A percentile compares a stretch with the other conserved stretches of the same genome.
These are phyloP conservation scores for Rattus norvegicus DNA, from an alignment of 2,113 vertebrate genomes.

Conservation along the genomic window DNA sequence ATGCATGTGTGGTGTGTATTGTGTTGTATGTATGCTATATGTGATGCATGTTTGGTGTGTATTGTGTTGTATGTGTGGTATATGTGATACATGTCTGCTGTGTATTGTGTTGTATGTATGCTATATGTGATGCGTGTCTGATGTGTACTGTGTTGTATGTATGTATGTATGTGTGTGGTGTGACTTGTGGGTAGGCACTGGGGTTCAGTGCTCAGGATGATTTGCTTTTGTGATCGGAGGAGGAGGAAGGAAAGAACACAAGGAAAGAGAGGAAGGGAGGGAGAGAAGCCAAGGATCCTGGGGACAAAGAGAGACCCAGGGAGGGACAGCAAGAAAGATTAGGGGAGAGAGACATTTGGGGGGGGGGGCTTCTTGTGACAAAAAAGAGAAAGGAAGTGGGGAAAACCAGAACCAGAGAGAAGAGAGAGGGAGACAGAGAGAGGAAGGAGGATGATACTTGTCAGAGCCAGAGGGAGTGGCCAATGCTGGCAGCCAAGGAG, in stretches of 20 bases:
- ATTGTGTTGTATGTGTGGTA: neutral
- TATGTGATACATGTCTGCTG: neutral
- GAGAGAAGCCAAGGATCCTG: neutral
- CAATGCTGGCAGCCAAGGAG: neutral
- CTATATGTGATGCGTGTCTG: neutral
- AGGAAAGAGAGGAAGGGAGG: neutral
- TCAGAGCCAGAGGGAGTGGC: neutral
- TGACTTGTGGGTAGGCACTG: neutral
- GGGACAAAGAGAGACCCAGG: neutral
- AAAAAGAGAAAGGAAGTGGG: neutral
- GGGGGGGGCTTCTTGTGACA: neutral
- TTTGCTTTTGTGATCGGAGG: neutral
- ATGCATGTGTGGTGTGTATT: neutral
- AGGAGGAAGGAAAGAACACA: neutral
- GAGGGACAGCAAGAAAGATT: too few relatives aligned
- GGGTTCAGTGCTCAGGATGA: neutral
- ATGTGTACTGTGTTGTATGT: neutral
- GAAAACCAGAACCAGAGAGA: neutral
- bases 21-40: too few relatives aligned
- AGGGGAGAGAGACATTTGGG: neutral
- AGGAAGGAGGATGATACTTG: neutral
- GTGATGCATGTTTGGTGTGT: too few relatives aligned
- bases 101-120: neutral
- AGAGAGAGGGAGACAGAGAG: neutral
- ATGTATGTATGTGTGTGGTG: neutral